Conservation (phyloP, 2,797 vertebrate genomes). For the Xenopus petersii region DNA sequence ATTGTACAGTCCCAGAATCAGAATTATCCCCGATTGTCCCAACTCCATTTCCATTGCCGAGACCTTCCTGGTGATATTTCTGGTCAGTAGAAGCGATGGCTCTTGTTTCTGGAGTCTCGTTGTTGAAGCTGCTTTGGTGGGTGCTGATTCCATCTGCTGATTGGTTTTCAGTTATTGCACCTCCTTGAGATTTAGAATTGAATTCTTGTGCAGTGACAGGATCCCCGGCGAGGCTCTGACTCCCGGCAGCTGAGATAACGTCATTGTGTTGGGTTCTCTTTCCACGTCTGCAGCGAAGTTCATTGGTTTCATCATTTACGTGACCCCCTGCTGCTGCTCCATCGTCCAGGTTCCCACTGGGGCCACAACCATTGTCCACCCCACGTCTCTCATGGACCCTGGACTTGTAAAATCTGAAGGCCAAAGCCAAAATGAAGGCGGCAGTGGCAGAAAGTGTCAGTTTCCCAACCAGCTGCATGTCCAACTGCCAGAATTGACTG, state of each 20-base stretch:
- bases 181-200: rapidly evolving
- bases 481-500: slow-evolving; percentile 65
- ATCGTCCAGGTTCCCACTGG: background rate
- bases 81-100: too few relatives aligned
- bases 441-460: slow-evolving; percentile 75
- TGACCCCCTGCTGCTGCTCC: rapidly evolving
- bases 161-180: background rate
- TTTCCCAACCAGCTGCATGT: slow-evolving; percentile 83
- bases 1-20: too few relatives aligned
- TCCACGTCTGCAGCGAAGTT: slow-evolving; percentile 26
- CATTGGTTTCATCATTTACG: rapidly evolving
- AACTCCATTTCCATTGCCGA: too few relatives aligned
- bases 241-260: rapidly evolving
- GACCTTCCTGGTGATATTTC: too few relatives aligned
- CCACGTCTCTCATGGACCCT: slow-evolving; percentile 50
- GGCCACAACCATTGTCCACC: rapidly evolving
- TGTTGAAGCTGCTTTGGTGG: rapidly evolving
- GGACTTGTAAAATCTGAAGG: slow-evolving; percentile 77
- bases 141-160: background rate
- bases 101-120: too few relatives aligned
- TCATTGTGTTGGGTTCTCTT: background rate
- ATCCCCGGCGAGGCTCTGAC: background rate
- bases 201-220: rapidly evolving
- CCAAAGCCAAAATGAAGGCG: slow-evolving; percentile 77
- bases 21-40: too few relatives aligned